Conservation (phyloP, 2,113 vertebrate genomes). For the Eretmochelys imbricata region DNA sequence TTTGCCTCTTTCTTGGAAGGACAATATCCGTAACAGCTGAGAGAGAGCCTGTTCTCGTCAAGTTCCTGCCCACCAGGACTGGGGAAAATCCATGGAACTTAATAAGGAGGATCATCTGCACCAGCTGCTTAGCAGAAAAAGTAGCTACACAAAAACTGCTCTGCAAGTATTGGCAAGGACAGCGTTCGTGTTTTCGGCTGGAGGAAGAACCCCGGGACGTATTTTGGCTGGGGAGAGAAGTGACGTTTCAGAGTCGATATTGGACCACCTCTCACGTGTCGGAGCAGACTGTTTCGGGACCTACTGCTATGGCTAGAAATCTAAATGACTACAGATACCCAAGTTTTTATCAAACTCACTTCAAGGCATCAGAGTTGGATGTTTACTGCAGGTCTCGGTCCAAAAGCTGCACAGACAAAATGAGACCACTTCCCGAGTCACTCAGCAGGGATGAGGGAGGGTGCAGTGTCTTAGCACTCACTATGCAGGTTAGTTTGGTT, state of each 20-base stretch:
- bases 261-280: neutral
- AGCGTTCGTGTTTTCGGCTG: conserved; percentile 14
- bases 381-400: conserved; percentile 69
- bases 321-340: neutral
- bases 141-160: conserved; percentile 10
- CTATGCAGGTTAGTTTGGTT: conserved; percentile 64
- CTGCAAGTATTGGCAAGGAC: conserved; percentile 39
- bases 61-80: neutral
- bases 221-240: neutral
- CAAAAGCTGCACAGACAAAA: conserved; percentile 36
- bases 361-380: conserved; percentile 75
- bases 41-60: neutral
- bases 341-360: conserved; percentile 49
- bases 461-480: conserved; percentile 12
- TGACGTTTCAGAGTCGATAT: neutral
- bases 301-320: neutral
- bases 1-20: neutral
- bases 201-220: neutral
- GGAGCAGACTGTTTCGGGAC: conserved; percentile 6
- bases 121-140: conserved; percentile 53
- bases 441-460: conserved; percentile 15
- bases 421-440: neutral
- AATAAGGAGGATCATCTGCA: neutral
- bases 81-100: neutral
- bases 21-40: neutral